Evolutionary conservation across 2,113 vertebrate genomes (phyloP).

Genomic region (Dromiciops gliroides): DNA sequence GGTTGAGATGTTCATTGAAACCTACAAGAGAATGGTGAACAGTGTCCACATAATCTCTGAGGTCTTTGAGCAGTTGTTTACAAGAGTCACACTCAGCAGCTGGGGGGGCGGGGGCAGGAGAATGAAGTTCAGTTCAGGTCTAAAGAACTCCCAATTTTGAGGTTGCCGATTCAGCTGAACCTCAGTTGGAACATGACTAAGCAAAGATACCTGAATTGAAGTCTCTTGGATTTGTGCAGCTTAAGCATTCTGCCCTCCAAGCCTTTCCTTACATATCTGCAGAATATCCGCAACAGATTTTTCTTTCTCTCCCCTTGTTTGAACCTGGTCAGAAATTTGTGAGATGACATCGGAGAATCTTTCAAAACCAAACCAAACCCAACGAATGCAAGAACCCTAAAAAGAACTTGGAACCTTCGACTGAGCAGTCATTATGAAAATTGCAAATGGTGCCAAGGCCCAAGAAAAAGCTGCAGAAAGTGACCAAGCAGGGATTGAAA

Average conservation of each 20-base stretch:
- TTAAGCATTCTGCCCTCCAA: slow-evolving; percentile 1
- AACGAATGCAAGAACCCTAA: background rate
- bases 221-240: slow-evolving; percentile 36
- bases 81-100: slow-evolving; percentile 2
- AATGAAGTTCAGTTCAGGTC: slow-evolving; percentile 30
- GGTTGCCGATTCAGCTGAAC: background rate
- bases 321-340: slow-evolving; percentile 38
- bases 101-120: background rate
- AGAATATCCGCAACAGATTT: slow-evolving; percentile 46
- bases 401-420: slow-evolving; percentile 55
- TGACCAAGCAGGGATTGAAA: slow-evolving; percentile 33
- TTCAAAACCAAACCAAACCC: slow-evolving; percentile 32
- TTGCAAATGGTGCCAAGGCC: slow-evolving; percentile 72
- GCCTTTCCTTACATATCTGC: slow-evolving; percentile 32
- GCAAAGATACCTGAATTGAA: slow-evolving; percentile 1
- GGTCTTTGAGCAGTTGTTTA: slow-evolving; percentile 43
- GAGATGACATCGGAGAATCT: slow-evolving; percentile 34
- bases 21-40: slow-evolving; percentile 20
- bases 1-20: background rate
- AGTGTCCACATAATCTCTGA: slow-evolving; percentile 40
- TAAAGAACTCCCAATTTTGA: background rate
- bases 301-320: slow-evolving; percentile 37
- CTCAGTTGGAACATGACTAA: slow-evolving; percentile 20
- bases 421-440: slow-evolving; percentile 61
- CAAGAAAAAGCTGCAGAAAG: slow-evolving; percentile 48